A percentile compares a stretch with the other conserved stretches of the same genome.
These are phyloP conservation scores for Cinclus mexicanus DNA, from an alignment of 2,113 vertebrate species.

Conservation along the genomic window DNA sequence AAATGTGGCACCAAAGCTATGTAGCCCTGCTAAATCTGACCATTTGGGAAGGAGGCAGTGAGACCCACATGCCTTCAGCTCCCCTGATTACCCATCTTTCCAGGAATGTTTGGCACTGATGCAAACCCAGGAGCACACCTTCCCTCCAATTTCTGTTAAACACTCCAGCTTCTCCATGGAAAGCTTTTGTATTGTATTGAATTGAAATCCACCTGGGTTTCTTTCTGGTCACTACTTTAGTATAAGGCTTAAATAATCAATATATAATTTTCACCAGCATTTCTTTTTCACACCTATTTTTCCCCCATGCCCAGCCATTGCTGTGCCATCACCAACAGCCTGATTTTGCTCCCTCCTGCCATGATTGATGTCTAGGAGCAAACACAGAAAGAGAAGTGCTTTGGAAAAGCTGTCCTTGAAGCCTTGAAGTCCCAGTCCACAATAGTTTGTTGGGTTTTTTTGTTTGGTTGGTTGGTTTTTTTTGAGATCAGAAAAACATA, in stretches of 20 bases:
- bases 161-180: background rate
- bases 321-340: background rate
- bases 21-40: background rate
- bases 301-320: background rate
- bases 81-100: background rate
- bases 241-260: background rate
- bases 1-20: rapidly evolving
- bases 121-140: background rate
- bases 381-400: conserved; percentile 3
- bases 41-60: background rate
- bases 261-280: background rate
- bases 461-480: too few relatives aligned
- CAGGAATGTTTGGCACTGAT: background rate
- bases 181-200: background rate
- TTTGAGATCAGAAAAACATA: conserved; percentile 28
- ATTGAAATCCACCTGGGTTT: background rate
- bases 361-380: conserved; percentile 13
- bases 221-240: background rate
- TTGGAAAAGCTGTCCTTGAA: conserved; percentile 34
- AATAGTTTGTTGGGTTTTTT: background rate
- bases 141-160: background rate
- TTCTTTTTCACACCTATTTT: background rate
- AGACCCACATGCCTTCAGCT: background rate
- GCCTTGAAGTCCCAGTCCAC: conserved; percentile 5
- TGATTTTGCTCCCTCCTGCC: background rate